Evolutionary conservation across 2,797 vertebrate species (phyloP).

Genomic region (Tenualosa ilisha): DNA sequence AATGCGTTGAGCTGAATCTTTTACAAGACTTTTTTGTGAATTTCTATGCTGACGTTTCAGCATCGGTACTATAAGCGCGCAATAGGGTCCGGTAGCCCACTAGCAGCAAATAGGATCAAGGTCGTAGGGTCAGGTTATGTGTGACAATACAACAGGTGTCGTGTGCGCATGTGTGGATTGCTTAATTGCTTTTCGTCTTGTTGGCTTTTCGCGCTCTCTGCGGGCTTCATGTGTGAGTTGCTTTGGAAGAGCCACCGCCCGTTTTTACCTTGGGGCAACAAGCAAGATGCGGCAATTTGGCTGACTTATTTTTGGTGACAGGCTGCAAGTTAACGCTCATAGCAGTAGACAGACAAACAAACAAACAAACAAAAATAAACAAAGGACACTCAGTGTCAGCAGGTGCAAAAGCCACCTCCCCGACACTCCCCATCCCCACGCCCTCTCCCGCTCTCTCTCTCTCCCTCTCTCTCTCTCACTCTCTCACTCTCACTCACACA

Average conservation of each 20-base stretch:
- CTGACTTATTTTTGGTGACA: neutral
- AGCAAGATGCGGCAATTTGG: neutral
- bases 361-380: neutral
- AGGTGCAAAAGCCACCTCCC: neutral
- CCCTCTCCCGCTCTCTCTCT: neutral
- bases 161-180: neutral
- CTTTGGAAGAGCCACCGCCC: conserved; percentile 38
- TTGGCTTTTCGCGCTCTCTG: neutral
- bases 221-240: neutral
- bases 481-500: neutral
- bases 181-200: neutral
- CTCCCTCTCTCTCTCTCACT: neutral
- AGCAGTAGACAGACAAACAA: neutral
- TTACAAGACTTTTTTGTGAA: conserved; percentile 15
- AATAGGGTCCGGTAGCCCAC: conserved; percentile 7
- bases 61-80: neutral
- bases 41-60: neutral
- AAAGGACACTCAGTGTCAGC: neutral
- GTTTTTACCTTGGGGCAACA: conserved; percentile 12
- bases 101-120: conserved; percentile 38
- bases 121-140: conserved; percentile 29
- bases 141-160: conserved; percentile 37
- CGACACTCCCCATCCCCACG: neutral
- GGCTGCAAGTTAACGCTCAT: neutral
- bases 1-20: neutral